Base-by-base conservation (phyloP, 2,113 vertebrate genomes). In the Grallaria varia region DNA sequence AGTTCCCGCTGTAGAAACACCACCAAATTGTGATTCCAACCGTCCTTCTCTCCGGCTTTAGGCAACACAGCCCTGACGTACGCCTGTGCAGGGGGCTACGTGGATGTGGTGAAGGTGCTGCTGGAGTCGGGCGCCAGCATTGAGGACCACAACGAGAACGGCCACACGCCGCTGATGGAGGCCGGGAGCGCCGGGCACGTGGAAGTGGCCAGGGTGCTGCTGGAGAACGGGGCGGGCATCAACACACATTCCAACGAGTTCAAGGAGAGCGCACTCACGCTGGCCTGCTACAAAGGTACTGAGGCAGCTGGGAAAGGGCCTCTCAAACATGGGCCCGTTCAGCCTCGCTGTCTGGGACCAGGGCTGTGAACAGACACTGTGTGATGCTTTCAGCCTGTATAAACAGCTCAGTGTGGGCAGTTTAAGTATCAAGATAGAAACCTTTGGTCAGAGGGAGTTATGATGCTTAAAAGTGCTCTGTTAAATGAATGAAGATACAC, bases 181-280 rank as follows among this genome's bases (percentile, higher is more conserved):
- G 99, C 99, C 2, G 99, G 99, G 66, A 99, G 99, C 58, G 99
- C 99, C 1, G 99, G 99, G 58, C 99, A 99, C 1, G 99, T 99
- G 84, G 99, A 99, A 47, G 99, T 99, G 89, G 99, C 99, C 95
- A 98, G 99, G 83, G 98, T 99, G 93, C 99, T 99, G 67, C 96
- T 99, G 90, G 99, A 99, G 84, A 99, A 99, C 10, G 99, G 99
- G 31, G 99, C 99, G 6, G 99, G 99, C 96, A 99, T 99, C 93
- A 99, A 99, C 89, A 99, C 99, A 44, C 99, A 99, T 98, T 99
- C 99, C 98, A 99, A 99, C 58, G 99, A 99, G 93, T 99, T 99
- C 97, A 99, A 99, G 97, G 99, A 99, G 98, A 99, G 99, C 20
- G 99, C 99, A 2, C 99, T 99, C 84, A 99, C 99, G 0, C 98